Conservation (phyloP, 2,888 invertebrate species). For the Cloeon dipterum region DNA sequence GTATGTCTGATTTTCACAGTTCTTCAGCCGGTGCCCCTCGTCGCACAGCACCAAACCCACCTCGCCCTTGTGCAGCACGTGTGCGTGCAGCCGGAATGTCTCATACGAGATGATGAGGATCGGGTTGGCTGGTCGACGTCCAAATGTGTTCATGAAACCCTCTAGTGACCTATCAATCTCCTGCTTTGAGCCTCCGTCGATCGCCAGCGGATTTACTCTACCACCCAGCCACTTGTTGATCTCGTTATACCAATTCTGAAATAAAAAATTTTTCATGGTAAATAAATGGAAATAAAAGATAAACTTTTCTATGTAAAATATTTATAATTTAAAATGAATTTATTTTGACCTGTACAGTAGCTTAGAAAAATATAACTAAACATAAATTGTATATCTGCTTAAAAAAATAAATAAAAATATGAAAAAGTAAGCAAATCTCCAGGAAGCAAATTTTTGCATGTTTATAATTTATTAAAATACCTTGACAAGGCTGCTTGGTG, state of each 20-base stretch:
- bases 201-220: slow-evolving; percentile 54
- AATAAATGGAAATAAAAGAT: too few relatives aligned
- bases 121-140: slow-evolving; percentile 55
- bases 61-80: slow-evolving; percentile 69
- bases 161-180: slow-evolving; percentile 60
- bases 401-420: neutral
- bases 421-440: too few relatives aligned
- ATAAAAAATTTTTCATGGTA: slow-evolving; percentile 7
- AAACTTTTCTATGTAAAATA: too few relatives aligned
- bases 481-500: slow-evolving; percentile 92
- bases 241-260: slow-evolving; percentile 90
- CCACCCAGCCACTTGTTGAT: slow-evolving; percentile 89
- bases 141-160: slow-evolving; percentile 60
- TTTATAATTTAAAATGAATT: too few relatives aligned
- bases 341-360: too few relatives aligned
- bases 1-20: slow-evolving; percentile 95
- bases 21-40: slow-evolving; percentile 94
- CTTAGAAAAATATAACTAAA: neutral
- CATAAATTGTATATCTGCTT: too few relatives aligned
- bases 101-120: slow-evolving; percentile 98
- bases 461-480: slow-evolving; percentile 12
- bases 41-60: slow-evolving; percentile 96
- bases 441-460: neutral
- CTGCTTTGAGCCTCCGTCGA: slow-evolving; percentile 64
- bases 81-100: slow-evolving; percentile 84